These are phyloP conservation scores for Eumeta japonica DNA, from an alignment of 1,140 invertebrate species.

Conservation along the genomic window DNA sequence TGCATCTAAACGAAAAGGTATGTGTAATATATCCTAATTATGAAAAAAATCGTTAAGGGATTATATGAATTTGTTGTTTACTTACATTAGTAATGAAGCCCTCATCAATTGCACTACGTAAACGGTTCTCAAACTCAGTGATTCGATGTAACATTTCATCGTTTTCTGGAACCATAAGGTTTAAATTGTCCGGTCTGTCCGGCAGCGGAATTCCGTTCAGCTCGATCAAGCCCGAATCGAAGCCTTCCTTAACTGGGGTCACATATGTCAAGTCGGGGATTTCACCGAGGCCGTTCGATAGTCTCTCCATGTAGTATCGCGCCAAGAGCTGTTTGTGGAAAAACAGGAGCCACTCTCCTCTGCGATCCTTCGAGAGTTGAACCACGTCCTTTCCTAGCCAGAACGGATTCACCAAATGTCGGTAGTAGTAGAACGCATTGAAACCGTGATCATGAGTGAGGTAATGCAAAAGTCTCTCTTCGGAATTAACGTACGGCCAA, in stretches of 20 bases:
- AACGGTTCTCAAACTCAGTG: conserved; percentile 60
- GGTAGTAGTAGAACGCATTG: conserved; percentile 69
- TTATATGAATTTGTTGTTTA: too few species aligned
- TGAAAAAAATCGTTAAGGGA: too few species aligned
- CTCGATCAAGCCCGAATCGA: conserved; percentile 63
- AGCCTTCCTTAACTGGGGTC: conserved; percentile 61
- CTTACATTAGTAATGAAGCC: conserved; percentile 58
- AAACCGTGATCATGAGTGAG: conserved; percentile 73
- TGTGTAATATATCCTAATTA: too few species aligned
- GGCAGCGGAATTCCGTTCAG: conserved; percentile 68
- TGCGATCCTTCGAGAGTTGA: conserved; percentile 52
- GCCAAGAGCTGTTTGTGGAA: conserved; percentile 62
- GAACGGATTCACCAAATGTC: conserved; percentile 63
- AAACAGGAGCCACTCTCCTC: conserved; percentile 66
- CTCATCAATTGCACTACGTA: conserved; percentile 63
- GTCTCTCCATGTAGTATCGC: conserved; percentile 69
- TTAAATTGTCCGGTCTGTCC: conserved; percentile 53
- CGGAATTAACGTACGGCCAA: conserved; percentile 47
- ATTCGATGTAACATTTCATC: conserved; percentile 49
- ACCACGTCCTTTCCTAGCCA: conserved; percentile 58
- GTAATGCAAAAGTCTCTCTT: conserved; percentile 63
- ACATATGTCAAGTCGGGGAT: conserved; percentile 60
- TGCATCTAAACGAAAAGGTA: too few species aligned
- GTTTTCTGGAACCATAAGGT: conserved; percentile 27
- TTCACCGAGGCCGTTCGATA: conserved; percentile 64